Evolutionary conservation across 2,113 vertebrate genomes (phyloP).

Genomic region (Dolichotis patagonum): DNA sequence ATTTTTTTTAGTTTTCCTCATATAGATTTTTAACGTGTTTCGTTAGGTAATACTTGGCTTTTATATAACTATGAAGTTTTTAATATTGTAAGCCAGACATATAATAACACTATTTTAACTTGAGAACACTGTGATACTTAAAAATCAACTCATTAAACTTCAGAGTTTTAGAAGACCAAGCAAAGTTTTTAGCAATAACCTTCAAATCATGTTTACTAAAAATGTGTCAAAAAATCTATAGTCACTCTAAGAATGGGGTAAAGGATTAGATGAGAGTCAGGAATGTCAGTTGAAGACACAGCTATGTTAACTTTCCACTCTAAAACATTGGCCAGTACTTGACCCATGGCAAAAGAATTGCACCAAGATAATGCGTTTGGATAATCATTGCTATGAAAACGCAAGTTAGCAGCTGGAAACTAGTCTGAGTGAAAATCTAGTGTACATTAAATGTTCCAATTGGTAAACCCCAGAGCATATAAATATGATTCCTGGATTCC

Average conservation of each 20-base stretch:
- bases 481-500: slow-evolving; percentile 57
- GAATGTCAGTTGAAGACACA: neutral
- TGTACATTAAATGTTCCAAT: neutral
- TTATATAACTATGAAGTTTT: neutral
- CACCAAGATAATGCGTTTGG: neutral
- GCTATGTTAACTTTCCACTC: slow-evolving; percentile 49
- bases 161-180: slow-evolving; percentile 37
- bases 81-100: neutral
- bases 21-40: neutral
- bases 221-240: neutral
- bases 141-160: slow-evolving; percentile 11
- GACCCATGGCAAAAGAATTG: slow-evolving; percentile 1
- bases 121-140: neutral
- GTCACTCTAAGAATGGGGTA: neutral
- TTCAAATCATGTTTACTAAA: neutral
- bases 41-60: neutral
- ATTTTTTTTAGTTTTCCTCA: neutral
- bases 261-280: neutral
- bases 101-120: slow-evolving; percentile 6
- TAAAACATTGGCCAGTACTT: slow-evolving; percentile 3
- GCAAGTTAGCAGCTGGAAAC: slow-evolving; percentile 27
- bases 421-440: slow-evolving; percentile 55
- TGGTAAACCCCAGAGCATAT: slow-evolving; percentile 54
- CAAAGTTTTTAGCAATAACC: neutral
- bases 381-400: slow-evolving; percentile 48